These are phyloP conservation scores for Neomorphus geoffroyi DNA, from an alignment of 2,797 vertebrate species.

Conservation along the genomic window DNA sequence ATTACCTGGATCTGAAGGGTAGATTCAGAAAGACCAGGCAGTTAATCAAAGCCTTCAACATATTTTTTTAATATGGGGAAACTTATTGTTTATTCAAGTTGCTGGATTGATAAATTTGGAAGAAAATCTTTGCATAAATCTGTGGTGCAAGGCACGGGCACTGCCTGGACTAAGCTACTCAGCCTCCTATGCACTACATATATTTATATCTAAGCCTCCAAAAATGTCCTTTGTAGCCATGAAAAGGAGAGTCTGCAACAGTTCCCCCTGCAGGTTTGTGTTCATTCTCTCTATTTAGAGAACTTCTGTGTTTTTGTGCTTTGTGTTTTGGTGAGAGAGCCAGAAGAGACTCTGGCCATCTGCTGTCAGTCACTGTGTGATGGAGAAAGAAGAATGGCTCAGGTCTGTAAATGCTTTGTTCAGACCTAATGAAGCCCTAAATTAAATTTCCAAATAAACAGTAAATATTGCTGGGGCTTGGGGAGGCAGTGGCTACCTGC, in stretches of 20 bases:
- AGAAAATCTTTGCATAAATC: not conserved
- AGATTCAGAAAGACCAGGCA: not conserved
- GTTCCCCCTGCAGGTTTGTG: not conserved
- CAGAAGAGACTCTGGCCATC: not conserved
- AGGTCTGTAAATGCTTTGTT: not conserved
- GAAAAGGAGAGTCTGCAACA: not conserved
- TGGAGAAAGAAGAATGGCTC: not conserved
- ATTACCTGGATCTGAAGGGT: not conserved
- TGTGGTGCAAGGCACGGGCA: not conserved
- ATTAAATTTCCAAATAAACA: not conserved
- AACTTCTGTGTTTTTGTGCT: not conserved
- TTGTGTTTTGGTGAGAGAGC: not conserved
- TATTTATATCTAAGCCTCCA: not conserved
- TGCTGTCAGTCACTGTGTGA: not conserved
- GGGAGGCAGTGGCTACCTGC: not conserved
- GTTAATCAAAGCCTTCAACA: not conserved
- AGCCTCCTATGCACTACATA: not conserved
- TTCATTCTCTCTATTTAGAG: not conserved
- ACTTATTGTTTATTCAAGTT: not conserved
- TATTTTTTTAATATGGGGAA: not conserved
- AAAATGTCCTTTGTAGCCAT: not conserved
- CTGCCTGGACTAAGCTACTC: not conserved
- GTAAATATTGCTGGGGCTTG: not conserved
- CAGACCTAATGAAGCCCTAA: not conserved
- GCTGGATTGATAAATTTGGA: not conserved